Evolutionary conservation across 2,113 vertebrate species (phyloP), one percentile per base, ranked within the genome.

Genomic region (Mungos mungo): DNA sequence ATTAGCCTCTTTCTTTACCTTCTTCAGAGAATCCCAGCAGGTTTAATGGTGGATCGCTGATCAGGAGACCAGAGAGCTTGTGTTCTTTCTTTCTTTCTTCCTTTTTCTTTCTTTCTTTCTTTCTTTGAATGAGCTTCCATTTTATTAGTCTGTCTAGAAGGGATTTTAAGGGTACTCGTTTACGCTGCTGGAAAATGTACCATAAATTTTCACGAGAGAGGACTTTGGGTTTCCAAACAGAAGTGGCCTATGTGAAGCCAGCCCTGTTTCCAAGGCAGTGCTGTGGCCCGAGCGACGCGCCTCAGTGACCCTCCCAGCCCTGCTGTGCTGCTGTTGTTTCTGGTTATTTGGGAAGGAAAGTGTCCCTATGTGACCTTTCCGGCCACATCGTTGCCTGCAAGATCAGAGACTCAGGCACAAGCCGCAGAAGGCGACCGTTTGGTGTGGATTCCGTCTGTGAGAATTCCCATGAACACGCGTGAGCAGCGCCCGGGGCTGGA

Each of bases 121-220:
- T 72, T 72, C 86, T 87, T 60, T 88, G 90, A 97, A 95, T 68
- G 81, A 84, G 82, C 54, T 80, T 57, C 80, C 85, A 38, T 77
- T 98, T 97, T 96, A 96, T 69, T 29, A 83, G 95, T 97, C 76
- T 92, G 91, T 94, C 94, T 96, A 81, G 96, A 94, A 95, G 54
- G 47, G n/a, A 12, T 94, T 69, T 74, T 41, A 85, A 88, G 86
- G 84, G 83, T 60, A 27, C 69, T 68, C 38, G 0, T 96, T 90
- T 90, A 41, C 21, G 23, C 54, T 54, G 60, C 76, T 93, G 68
- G 66, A 69, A 93, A 97, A 72, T 21, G 45, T 47, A 23, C 91
- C 68, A 45, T 85, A 81, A 82, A 91, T 83, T 79, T 82, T 88
- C 76, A n/a, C 3, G 29, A 80, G 80, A 11, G 66, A 66, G 79